A percentile compares a stretch with the other conserved stretches of the same genome.
Evolutionary conservation across 1,140 invertebrate genomes (phyloP).

Genomic region (Eumaeus atala): DNA sequence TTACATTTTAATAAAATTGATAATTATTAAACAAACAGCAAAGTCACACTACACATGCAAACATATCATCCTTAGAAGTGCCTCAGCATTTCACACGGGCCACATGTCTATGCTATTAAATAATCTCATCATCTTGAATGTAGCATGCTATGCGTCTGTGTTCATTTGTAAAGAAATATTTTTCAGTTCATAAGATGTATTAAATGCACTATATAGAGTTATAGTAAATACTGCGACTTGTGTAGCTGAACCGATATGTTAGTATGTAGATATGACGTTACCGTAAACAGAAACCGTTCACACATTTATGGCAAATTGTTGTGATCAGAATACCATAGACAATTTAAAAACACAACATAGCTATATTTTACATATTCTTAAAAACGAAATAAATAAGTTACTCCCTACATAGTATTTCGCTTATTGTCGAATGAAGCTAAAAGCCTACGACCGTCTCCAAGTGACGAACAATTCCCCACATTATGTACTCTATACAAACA

Average conservation of each 20-base stretch:
- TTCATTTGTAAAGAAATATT: no score
- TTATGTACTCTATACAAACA: slow-evolving; percentile 42
- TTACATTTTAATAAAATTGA: slow-evolving; percentile 39
- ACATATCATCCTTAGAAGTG: neutral
- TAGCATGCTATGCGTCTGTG: no score
- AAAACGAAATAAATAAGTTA: slow-evolving; percentile 71
- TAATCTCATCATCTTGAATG: no score
- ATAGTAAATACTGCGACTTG: neutral
- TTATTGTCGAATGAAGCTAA: slow-evolving; percentile 69
- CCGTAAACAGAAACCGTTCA: slow-evolving; percentile 56
- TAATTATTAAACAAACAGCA: slow-evolving; percentile 21
- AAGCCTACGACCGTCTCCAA: slow-evolving; percentile 30
- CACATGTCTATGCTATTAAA: no score
- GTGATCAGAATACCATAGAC: slow-evolving; percentile 59
- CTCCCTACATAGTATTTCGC: slow-evolving; percentile 59
- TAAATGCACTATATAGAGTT: neutral
- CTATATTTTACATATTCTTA: slow-evolving; percentile 70
- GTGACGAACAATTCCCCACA: slow-evolving; percentile 35
- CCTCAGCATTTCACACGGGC: neutral
- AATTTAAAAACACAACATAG: slow-evolving; percentile 68
- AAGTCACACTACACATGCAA: neutral
- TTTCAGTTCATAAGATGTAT: neutral
- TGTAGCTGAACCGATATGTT: slow-evolving; percentile 5
- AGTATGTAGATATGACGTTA: neutral
- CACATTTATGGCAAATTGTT: slow-evolving; percentile 64